These are phyloP conservation scores for Leptarthrus brevirostris DNA, from an alignment of 2,888 invertebrate genomes.

Conservation along the genomic window DNA sequence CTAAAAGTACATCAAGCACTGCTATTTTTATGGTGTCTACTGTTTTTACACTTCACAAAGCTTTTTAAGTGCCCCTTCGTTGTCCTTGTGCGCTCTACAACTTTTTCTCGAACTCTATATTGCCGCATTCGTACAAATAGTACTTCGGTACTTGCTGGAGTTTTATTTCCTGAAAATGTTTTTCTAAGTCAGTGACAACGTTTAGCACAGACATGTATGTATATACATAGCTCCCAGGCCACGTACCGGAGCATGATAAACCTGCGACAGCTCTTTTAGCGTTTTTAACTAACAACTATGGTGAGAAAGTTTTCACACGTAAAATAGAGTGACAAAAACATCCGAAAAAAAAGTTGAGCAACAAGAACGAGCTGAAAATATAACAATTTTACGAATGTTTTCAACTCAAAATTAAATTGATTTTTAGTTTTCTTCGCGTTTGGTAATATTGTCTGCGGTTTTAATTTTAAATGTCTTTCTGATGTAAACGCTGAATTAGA, in stretches of 20 bases:
- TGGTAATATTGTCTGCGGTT: too few species aligned
- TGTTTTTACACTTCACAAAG: too few species aligned
- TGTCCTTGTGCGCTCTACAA: not conserved
- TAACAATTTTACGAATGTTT: slow-evolving; percentile 24
- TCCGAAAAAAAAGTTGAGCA: not conserved
- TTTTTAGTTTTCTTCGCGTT: too few species aligned
- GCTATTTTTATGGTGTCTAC: too few species aligned
- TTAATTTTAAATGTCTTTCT: too few species aligned
- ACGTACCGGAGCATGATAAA: slow-evolving; percentile 8
- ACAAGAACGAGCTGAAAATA: not conserved
- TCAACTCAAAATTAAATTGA: not conserved
- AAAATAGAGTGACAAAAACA: slow-evolving; percentile 14
- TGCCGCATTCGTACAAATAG: slow-evolving; percentile 25
- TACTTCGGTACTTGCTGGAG: slow-evolving; percentile 21
- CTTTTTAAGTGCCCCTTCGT: not conserved
- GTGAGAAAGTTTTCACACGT: slow-evolving; percentile 20
- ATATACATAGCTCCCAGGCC: not conserved
- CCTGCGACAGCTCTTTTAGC: slow-evolving; percentile 35
- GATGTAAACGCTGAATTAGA: too few species aligned
- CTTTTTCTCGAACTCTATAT: not conserved
- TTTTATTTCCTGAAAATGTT: slow-evolving; percentile 33
- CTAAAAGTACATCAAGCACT: too few species aligned
- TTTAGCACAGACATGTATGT: slow-evolving; percentile 8
- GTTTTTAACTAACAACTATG: not conserved
- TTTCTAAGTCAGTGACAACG: slow-evolving; percentile 30